phyloP scores from a whole-genome alignment of 2,888 invertebrate species.

The Pterobdella sp. region DNA sequence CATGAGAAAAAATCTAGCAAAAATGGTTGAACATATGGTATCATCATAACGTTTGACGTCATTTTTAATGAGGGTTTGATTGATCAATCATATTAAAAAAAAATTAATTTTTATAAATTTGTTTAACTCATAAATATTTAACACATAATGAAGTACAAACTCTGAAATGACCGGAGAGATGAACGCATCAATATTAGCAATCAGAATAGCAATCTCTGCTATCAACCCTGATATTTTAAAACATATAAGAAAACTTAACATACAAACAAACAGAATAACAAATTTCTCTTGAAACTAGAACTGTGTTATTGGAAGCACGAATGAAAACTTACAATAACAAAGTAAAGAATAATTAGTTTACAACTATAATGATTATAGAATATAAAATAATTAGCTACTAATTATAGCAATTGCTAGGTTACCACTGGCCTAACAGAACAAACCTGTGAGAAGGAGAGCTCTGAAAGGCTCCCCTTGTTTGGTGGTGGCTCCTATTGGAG shows the following conservation, averaged over 20 bases:
- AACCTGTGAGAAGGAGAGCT: constrained; percentile 73
- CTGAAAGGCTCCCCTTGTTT: constrained; percentile 89
- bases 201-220: constrained; percentile 63
- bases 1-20: constrained; percentile 81
- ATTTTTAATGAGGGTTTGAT: background rate
- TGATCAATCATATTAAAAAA: background rate
- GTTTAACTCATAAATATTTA: background rate
- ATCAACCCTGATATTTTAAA: constrained; percentile 48
- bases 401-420: too few relatives aligned
- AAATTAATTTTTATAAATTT: background rate
- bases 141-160: constrained; percentile 52
- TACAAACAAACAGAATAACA: too few relatives aligned
- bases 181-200: constrained; percentile 82
- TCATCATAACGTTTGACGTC: background rate
- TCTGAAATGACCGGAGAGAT: constrained; percentile 91
- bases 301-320: too few relatives aligned
- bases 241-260: too few relatives aligned
- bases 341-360: too few relatives aligned
- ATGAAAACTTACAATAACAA: too few relatives aligned
- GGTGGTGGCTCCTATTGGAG: constrained; percentile 83
- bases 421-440: too few relatives aligned
- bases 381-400: too few relatives aligned
- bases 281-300: too few relatives aligned
- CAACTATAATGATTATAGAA: too few relatives aligned
- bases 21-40: too few relatives aligned